Evolutionary conservation across 2,797 vertebrate genomes (phyloP).

Genomic region (Molossus alvarezi): DNA sequence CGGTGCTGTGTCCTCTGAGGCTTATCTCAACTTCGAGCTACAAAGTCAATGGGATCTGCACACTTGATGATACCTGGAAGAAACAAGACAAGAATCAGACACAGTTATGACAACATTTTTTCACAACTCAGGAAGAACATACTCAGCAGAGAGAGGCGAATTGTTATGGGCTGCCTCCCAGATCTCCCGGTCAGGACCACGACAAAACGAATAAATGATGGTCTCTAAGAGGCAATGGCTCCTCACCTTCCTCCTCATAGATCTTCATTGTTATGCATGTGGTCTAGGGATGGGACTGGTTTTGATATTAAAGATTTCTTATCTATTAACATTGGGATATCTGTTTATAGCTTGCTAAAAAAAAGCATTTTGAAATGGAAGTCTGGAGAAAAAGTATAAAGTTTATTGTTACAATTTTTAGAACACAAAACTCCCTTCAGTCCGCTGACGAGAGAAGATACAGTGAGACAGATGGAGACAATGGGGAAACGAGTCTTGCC

Average conservation of each 20-base stretch:
- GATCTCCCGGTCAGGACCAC: constrained; percentile 74
- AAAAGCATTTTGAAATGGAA: constrained; percentile 81
- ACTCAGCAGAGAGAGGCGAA: constrained; percentile 46
- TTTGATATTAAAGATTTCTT: constrained; percentile 73
- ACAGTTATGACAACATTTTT: constrained; percentile 74
- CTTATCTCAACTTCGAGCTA: constrained; percentile 55
- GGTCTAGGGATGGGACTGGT: neutral
- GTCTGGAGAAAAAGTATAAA: constrained; percentile 55
- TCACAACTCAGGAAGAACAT: constrained; percentile 69
- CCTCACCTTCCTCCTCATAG: constrained; percentile 56
- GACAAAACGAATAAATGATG: constrained; percentile 58
- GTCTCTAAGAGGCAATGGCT: constrained; percentile 58
- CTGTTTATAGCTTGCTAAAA: constrained; percentile 76
- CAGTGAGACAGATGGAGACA: constrained; percentile 82
- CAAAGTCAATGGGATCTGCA: constrained; percentile 56
- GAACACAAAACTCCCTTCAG: constrained; percentile 86
- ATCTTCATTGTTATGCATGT: constrained; percentile 30
- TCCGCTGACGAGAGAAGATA: constrained; percentile 83
- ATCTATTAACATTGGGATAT: constrained; percentile 73
- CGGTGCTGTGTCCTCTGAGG: neutral
- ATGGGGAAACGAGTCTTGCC: constrained; percentile 88
- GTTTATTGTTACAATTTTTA: constrained; percentile 87
- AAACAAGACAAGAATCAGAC: constrained; percentile 78
- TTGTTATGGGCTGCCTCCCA: constrained; percentile 62
- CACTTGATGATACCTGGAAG: constrained; percentile 62